Conservation (phyloP, 2,113 vertebrate species). For the Chionomys nivalis region DNA sequence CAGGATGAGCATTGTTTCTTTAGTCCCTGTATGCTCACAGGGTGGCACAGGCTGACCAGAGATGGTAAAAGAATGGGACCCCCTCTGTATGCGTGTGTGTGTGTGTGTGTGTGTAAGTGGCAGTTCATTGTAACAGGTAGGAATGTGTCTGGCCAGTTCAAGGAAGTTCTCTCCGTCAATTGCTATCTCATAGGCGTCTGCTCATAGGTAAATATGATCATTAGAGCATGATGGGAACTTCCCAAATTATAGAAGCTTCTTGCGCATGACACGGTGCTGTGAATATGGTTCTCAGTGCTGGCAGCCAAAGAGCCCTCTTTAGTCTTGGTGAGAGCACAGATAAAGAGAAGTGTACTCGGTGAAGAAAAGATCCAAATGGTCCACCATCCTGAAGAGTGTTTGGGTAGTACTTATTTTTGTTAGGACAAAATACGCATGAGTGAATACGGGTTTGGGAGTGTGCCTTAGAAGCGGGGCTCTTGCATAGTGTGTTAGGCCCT, state of each 20-base stretch:
- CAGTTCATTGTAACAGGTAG: conserved; percentile 21
- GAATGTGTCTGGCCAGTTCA: conserved; percentile 51
- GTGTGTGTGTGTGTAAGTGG: no score
- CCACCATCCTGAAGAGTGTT: background rate
- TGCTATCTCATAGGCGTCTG: background rate
- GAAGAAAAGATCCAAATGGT: background rate
- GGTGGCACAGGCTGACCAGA: background rate
- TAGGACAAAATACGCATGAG: conserved; percentile 22
- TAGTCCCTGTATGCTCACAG: background rate
- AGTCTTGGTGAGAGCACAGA: background rate
- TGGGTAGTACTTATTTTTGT: conserved; percentile 20
- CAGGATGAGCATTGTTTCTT: conserved; percentile 32
- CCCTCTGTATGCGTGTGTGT: background rate
- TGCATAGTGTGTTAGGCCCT: background rate
- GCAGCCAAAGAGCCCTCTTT: background rate
- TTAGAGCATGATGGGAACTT: background rate
- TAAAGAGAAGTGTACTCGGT: background rate
- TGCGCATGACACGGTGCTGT: background rate
- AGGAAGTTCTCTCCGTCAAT: conserved; percentile 37
- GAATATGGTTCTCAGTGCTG: background rate
- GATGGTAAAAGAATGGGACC: background rate
- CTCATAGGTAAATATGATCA: conserved; percentile 44
- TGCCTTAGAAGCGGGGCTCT: background rate
- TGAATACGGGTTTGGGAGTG: background rate
- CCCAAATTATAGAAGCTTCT: conserved; percentile 6